Percentiles rank a stretch among this genome's conserved stretches.
phyloP scores from a whole-genome alignment of 2,888 invertebrate genomes.

The Conistra vaccinii region DNA sequence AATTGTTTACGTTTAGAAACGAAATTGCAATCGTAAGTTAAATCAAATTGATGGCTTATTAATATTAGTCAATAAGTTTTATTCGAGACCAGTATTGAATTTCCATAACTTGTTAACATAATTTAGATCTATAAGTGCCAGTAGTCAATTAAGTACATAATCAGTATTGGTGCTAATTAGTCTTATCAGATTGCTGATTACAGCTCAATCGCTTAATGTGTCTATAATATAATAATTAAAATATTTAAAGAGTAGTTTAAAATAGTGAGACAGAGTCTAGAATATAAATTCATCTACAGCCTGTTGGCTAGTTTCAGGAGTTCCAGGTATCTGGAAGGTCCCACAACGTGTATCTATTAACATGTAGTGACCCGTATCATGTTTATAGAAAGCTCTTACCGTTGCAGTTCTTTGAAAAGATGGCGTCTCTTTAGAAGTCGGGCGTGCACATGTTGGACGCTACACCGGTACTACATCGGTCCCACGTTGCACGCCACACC shows the following conservation, averaged over 20 bases:
- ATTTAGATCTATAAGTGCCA: neutral
- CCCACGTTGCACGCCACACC: neutral
- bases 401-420: neutral
- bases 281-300: conserved; percentile 94
- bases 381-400: neutral
- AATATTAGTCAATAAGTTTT: neutral
- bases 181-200: conserved; percentile 4
- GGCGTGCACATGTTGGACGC: too few relatives aligned
- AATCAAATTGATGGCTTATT: neutral
- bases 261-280: neutral
- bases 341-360: conserved; percentile 90
- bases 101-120: neutral
- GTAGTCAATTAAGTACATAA: neutral
- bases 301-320: conserved; percentile 97
- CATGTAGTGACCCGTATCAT: neutral
- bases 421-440: neutral
- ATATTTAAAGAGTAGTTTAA: too few relatives aligned
- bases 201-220: neutral
- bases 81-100: neutral
- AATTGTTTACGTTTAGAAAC: too few relatives aligned
- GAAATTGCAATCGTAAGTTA: neutral
- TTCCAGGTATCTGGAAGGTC: conserved; percentile 95
- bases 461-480: neutral
- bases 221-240: neutral
- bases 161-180: neutral